Evolutionary conservation across 2,797 vertebrate species (phyloP).

Genomic region (Lepus townsendii): DNA sequence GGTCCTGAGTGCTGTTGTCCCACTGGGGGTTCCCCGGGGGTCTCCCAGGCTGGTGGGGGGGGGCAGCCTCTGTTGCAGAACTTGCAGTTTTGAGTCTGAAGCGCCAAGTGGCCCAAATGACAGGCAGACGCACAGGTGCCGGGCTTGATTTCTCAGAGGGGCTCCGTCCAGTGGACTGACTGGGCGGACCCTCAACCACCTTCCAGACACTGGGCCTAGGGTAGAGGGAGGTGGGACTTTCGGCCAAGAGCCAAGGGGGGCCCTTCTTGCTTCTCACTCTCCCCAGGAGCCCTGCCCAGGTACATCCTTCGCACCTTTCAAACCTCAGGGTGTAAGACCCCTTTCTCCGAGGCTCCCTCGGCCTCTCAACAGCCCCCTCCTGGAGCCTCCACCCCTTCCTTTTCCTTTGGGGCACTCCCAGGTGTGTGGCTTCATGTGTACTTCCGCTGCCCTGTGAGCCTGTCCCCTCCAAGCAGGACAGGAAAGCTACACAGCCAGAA

Average conservation of each 20-base stretch:
- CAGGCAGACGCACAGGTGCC: neutral
- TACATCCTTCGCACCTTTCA: neutral
- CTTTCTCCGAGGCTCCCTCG: too few relatives aligned
- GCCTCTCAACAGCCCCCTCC: neutral
- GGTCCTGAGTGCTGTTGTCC: neutral
- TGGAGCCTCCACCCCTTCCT: too few relatives aligned
- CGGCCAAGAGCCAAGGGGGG: neutral
- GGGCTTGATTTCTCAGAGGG: neutral
- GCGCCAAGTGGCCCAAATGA: neutral
- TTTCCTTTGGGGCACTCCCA: neutral
- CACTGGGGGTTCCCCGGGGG: rapidly evolving
- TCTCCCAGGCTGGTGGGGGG: neutral
- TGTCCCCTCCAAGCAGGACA: neutral
- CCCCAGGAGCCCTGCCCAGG: neutral
- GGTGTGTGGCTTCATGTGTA: neutral
- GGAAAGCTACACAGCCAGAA: neutral
- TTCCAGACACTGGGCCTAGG: neutral
- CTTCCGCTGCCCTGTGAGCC: neutral
- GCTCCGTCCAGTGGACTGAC: neutral
- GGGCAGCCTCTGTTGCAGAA: neutral
- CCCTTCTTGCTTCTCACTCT: neutral
- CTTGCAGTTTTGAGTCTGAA: neutral
- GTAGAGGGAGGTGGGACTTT: neutral
- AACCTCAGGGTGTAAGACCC: neutral
- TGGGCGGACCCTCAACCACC: neutral